A percentile compares a stretch with the other conserved stretches of the same genome.
phyloP scores from a whole-genome alignment of 2,888 invertebrate species.

The Petrolisthes manimaculis region DNA sequence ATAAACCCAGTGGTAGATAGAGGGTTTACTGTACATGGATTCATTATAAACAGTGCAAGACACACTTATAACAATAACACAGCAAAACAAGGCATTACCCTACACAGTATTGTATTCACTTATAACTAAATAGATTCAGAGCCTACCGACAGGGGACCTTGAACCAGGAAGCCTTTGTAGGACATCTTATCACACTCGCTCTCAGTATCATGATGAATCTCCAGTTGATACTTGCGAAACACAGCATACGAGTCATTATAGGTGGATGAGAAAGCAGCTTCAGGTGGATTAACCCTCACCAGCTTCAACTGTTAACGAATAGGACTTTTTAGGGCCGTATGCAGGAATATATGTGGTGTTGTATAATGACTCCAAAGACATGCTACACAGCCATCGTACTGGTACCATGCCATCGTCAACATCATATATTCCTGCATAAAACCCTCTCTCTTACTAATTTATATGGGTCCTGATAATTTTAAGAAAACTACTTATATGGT shows the following conservation, averaged over 20 bases:
- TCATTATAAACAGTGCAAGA: no score
- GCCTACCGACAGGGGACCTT: constrained; percentile 84
- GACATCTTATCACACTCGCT: constrained; percentile 80
- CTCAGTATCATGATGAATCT: constrained; percentile 85
- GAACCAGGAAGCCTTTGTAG: constrained; percentile 86
- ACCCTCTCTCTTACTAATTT: not conserved
- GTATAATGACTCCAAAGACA: not conserved
- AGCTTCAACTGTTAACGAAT: constrained; percentile 67
- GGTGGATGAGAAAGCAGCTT: constrained; percentile 69
- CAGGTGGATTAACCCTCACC: constrained; percentile 70
- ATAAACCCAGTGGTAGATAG: no score
- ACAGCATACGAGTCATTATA: constrained; percentile 75
- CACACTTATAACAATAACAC: no score
- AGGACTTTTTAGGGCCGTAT: not conserved
- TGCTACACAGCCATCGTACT: not conserved
- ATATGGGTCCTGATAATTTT: no score
- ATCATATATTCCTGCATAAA: not conserved
- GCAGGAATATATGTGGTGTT: not conserved
- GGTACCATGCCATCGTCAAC: not conserved
- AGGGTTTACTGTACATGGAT: no score
- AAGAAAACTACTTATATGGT: no score
- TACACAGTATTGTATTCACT: not conserved
- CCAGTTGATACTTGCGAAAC: constrained; percentile 90
- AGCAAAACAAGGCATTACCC: no score
- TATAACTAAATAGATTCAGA: constrained; percentile 6